phyloP scores from a whole-genome alignment of 2,113 vertebrate genomes.

The Ia io region DNA sequence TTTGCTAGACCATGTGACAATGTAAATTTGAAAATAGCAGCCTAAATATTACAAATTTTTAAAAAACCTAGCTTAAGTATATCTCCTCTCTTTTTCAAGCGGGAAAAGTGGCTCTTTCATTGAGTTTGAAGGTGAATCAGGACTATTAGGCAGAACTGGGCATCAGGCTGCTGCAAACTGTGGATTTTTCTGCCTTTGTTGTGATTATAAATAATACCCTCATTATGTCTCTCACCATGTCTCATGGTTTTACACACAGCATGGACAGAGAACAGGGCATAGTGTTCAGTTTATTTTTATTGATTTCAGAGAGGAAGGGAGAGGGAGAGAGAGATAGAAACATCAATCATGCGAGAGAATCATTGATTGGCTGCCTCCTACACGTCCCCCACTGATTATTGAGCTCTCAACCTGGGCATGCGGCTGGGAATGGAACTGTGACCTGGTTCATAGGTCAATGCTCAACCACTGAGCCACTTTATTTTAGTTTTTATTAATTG shows the following conservation, averaged over 20 bases:
- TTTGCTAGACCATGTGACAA: not conserved
- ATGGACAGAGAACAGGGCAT: not conserved
- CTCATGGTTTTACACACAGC: not conserved
- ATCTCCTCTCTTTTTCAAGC: not conserved
- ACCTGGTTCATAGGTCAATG: no score
- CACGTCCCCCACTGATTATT: no score
- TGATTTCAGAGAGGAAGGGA: not conserved
- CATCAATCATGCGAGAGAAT: no score
- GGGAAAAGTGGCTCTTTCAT: not conserved
- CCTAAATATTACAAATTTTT: not conserved
- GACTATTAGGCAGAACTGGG: not conserved
- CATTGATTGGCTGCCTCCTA: no score
- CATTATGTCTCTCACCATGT: not conserved
- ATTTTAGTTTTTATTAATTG: constrained; percentile 1
- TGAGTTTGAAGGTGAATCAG: not conserved
- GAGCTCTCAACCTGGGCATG: no score
- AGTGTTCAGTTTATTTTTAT: not conserved
- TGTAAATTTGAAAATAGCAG: not conserved
- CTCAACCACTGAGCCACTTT: not conserved
- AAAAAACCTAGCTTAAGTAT: not conserved
- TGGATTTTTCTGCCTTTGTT: not conserved
- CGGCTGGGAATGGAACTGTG: no score
- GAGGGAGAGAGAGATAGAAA: no score
- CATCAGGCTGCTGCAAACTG: not conserved
- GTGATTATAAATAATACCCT: not conserved